Conservation (phyloP, 2,797 vertebrate genomes). For the Staurois parvus region DNA sequence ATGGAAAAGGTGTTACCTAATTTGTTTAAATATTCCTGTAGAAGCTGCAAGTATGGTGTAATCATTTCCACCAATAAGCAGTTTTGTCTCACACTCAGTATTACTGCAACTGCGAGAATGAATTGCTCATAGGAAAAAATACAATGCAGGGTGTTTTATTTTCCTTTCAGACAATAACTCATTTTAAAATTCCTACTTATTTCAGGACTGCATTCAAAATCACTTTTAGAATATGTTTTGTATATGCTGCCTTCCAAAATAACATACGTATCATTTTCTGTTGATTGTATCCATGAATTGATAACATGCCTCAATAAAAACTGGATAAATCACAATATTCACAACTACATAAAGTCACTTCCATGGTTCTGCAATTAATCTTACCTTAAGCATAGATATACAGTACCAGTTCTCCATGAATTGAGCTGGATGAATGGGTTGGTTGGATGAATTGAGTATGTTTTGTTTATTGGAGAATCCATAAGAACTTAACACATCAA, state of each 20-base stretch:
- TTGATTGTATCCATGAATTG: neutral
- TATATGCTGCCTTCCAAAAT: neutral
- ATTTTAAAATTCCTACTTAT: neutral
- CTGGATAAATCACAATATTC: neutral
- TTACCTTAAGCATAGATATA: neutral
- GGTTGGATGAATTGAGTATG: neutral
- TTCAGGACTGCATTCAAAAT: neutral
- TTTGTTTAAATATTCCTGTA: neutral
- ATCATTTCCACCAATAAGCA: neutral
- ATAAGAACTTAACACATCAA: too few species aligned
- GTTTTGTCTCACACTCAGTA: neutral
- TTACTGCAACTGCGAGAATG: neutral
- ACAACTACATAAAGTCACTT: neutral
- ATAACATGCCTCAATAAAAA: neutral
- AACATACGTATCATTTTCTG: neutral
- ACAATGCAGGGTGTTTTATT: neutral
- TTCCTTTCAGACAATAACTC: neutral
- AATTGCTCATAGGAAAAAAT: neutral
- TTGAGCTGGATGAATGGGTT: neutral
- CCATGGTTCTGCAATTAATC: neutral
- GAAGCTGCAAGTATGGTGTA: slow-evolving; percentile 3
- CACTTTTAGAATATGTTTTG: neutral
- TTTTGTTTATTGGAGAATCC: neutral
- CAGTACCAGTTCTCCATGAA: neutral
- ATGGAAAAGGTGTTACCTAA: neutral